Conservation (phyloP, 1,140 invertebrate species). For the Ceratina calcarata region DNA sequence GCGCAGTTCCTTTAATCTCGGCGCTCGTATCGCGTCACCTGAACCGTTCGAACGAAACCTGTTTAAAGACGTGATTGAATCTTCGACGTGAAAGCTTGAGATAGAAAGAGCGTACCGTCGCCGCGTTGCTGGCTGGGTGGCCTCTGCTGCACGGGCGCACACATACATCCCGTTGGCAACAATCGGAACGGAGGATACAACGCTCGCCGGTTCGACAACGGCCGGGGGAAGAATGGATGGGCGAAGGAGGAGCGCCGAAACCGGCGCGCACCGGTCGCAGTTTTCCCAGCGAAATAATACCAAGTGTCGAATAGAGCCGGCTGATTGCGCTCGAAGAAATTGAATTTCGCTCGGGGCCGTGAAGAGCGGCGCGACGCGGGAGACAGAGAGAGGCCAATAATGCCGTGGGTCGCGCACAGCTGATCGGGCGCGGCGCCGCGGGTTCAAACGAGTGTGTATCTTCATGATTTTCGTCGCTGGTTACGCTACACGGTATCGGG, state of each 20-base stretch:
- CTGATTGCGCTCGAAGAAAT: constrained; percentile 60
- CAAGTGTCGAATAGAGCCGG: constrained; percentile 34
- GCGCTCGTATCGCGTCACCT: neutral
- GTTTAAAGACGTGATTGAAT: constrained; percentile 20
- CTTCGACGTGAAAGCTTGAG: constrained; percentile 11
- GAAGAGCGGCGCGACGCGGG: constrained; percentile 16
- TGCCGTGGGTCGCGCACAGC: constrained; percentile 2
- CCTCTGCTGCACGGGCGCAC: neutral
- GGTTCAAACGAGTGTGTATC: constrained; percentile 43
- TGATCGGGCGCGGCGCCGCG: constrained; percentile 13
- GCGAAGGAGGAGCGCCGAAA: neutral
- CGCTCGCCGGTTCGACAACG: constrained; percentile 25
- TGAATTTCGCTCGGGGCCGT: constrained; percentile 50
- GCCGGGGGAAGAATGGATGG: neutral
- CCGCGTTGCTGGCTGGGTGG: no score
- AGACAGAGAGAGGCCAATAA: constrained; percentile 1
- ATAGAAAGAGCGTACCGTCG: neutral
- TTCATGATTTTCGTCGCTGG: constrained; percentile 23
- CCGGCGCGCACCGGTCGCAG: neutral
- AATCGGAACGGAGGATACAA: constrained; percentile 36
- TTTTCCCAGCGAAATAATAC: constrained; percentile 52
- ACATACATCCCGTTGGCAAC: neutral
- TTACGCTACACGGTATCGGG: neutral
- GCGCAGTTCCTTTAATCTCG: neutral
- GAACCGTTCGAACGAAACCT: neutral